A percentile compares a stretch with the other conserved stretches of the same genome.
Evolutionary conservation across 1,140 invertebrate genomes (phyloP).

Genomic region (Akabosia matsudoensis): DNA sequence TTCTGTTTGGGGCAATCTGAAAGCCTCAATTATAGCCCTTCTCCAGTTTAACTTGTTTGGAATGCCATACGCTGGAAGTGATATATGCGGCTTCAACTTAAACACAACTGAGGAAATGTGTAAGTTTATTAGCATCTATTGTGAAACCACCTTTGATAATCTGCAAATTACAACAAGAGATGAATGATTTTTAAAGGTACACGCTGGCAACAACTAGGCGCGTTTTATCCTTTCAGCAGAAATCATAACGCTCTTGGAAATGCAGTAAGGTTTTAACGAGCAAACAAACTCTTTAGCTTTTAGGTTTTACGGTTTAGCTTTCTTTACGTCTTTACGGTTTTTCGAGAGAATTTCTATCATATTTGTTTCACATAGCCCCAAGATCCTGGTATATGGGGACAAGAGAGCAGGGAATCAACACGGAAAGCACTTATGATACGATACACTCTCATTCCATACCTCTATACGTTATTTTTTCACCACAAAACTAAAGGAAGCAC

Average conservation of each 20-base stretch:
- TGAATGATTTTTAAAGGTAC: conserved; percentile 59
- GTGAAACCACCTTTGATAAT: too few relatives aligned
- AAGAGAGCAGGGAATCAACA: conserved; percentile 43
- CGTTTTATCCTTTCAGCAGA: conserved; percentile 80
- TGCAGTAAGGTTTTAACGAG: conserved; percentile 42
- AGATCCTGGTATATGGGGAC: conserved; percentile 47
- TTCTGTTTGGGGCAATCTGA: conserved; percentile 55
- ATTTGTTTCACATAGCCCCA: conserved; percentile 47
- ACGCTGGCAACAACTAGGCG: conserved; percentile 76
- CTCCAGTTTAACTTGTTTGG: conserved; percentile 56
- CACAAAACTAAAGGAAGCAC: conserved; percentile 67
- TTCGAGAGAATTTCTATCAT: neutral
- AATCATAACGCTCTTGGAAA: conserved; percentile 67
- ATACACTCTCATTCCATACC: conserved; percentile 55
- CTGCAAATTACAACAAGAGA: too few relatives aligned
- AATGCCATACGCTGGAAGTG: conserved; percentile 57
- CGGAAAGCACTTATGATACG: conserved; percentile 49
- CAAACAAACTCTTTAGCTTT: too few relatives aligned
- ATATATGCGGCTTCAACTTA: conserved; percentile 59
- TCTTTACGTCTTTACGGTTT: neutral
- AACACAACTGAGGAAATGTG: conserved; percentile 53
- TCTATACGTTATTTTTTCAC: conserved; percentile 54
- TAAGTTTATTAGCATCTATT: too few relatives aligned
- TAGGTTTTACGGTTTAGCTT: too few relatives aligned
- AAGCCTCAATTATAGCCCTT: conserved; percentile 47